phyloP scores from a whole-genome alignment of 2,888 invertebrate genomes.

The Agrypnus murinus region DNA sequence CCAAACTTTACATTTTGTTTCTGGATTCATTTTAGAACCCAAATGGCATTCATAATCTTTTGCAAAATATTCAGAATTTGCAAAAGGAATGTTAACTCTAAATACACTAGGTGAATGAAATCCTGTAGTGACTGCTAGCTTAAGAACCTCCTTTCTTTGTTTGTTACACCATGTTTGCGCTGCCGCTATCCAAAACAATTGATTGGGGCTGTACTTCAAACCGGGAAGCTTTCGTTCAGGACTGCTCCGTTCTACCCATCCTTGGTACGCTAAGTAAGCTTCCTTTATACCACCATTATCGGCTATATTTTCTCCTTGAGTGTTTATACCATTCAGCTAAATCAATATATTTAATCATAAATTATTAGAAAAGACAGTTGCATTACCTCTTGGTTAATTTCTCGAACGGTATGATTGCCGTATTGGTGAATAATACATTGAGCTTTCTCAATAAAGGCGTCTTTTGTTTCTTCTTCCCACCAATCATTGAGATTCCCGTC shows the following conservation, averaged over 20 bases:
- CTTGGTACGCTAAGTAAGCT: conserved; percentile 88
- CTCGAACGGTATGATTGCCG: conserved; percentile 85
- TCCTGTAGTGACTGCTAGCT: conserved; percentile 86
- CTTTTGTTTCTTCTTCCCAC: conserved; percentile 88
- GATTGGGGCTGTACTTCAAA: conserved; percentile 79
- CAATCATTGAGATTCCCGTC: conserved; percentile 44
- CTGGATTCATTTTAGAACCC: conserved; percentile 78
- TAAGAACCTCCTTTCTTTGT: conserved; percentile 79
- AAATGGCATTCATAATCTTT: conserved; percentile 77
- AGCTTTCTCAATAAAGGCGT: conserved; percentile 85
- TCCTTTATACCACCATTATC: conserved; percentile 96
- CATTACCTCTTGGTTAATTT: conserved; percentile 76
- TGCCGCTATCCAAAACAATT: conserved; percentile 89
- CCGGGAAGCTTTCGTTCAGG: conserved; percentile 80
- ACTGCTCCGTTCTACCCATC: conserved; percentile 79
- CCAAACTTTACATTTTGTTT: conserved; percentile 78
- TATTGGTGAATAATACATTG: conserved; percentile 93
- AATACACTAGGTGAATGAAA: conserved; percentile 81
- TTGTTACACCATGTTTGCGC: conserved; percentile 93
- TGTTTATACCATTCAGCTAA: conserved; percentile 92
- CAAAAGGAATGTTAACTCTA: conserved; percentile 77
- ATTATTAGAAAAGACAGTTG: too few relatives aligned
- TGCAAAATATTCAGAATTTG: conserved; percentile 77
- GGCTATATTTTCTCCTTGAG: conserved; percentile 96
- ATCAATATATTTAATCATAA: too few relatives aligned